Conservation (phyloP, 2,797 vertebrate genomes). For the Artibeus lituratus region DNA sequence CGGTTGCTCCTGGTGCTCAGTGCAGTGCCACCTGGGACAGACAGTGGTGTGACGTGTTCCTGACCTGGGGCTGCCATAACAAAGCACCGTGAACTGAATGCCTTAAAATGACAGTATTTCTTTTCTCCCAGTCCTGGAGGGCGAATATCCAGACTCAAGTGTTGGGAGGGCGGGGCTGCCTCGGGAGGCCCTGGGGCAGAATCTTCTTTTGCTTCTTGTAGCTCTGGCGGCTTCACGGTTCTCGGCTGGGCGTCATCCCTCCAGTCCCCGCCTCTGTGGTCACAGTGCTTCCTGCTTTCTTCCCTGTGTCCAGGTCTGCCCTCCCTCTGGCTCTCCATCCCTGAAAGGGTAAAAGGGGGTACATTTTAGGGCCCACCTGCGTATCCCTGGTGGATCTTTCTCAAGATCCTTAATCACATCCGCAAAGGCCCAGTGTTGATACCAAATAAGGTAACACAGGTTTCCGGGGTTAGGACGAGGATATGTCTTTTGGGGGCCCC, state of each 20-base stretch:
- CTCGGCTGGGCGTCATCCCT: background rate
- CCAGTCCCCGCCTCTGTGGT: background rate
- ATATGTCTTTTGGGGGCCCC: background rate
- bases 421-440: background rate
- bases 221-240: rapidly evolving
- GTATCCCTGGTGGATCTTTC: background rate
- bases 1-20: background rate
- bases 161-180: background rate
- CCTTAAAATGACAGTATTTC: background rate
- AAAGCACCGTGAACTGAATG: background rate
- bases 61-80: background rate
- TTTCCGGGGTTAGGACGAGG: background rate
- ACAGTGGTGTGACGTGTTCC: rapidly evolving
- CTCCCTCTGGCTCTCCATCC: background rate
- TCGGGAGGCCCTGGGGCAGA: background rate
- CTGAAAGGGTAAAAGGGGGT: background rate
- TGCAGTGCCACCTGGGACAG: rapidly evolving
- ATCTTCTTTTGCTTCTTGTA: background rate
- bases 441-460: background rate
- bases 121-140: background rate
- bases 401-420: background rate
- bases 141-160: background rate
- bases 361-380: background rate
- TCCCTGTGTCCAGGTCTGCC: background rate
- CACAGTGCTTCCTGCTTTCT: background rate